Evolutionary conservation across 2,113 vertebrate genomes (phyloP), one percentile per base, ranked within the genome.

Genomic region (Gila orcuttii): DNA sequence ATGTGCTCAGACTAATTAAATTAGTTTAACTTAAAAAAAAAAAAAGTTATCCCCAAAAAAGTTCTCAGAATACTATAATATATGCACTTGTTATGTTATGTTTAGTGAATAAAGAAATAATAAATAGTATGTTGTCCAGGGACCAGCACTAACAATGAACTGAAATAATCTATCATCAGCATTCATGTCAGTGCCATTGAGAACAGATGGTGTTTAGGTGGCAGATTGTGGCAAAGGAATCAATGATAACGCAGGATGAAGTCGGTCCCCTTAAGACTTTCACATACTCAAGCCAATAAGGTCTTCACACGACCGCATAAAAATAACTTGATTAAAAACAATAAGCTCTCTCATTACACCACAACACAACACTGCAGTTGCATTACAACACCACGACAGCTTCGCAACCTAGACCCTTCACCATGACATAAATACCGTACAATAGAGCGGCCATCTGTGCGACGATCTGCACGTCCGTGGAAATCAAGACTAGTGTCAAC

Each of bases 181-280:
- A 83, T 83, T 31, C 66, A 73, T 83, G 81, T 83, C 66, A 73
- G 68, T 57, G 81, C 66, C 81, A 83, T n/a, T 84, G 81, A 57
- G 83, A 89, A 80, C 90, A 90, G 90, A 89, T 89, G 90, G 88
- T 89, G 86, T 89, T 90, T 90, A 86, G 85, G 83, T 87, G 87
- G 88, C 88, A 90, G 88, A 90, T 87, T 88, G 88, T 69, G 77
- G 82, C 60, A 78, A 83, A 86, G 47, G 84, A 88, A 88, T 88
- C 87, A 83, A 73, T 87, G 82, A 90, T 87, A 88, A 87, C 86
- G 79, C 87, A 85, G 89, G 87, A 90, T 88, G 78, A 89, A 89
- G 88, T 83, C 80, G 36, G 84, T 86, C 85, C 86, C 87, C 88
- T 62, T 55, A 85, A 90, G 88, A 84, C 76, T 81, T 82, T 85